Evolutionary conservation across 1,140 invertebrate genomes (phyloP), one percentile per base, ranked within the genome.

Genomic region (Stenopsyche tienmushanensis): DNA sequence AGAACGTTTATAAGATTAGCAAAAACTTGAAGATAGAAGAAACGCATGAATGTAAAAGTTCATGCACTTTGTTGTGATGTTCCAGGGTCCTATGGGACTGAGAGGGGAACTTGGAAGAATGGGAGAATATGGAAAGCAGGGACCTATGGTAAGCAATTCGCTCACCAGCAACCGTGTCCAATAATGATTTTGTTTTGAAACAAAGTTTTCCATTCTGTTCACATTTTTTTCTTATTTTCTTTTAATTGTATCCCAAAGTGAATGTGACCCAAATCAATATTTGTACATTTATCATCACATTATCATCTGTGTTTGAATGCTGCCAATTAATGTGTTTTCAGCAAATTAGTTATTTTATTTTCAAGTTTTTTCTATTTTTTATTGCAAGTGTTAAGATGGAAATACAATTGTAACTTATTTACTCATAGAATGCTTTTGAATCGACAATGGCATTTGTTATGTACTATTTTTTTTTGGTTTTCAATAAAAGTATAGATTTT

Each of bases 1-100:
- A n/a, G n/a, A n/a, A n/a, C n/a, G n/a, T n/a, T n/a, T n/a, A n/a
- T n/a, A n/a, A n/a, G n/a, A n/a, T n/a, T n/a, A n/a, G n/a, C n/a
- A n/a, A n/a, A n/a, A n/a, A n/a, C n/a, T n/a, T n/a, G n/a, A 34
- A 13, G 29, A 34, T 34, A 13, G 20, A 26, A 13, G 25, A 45
- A 39, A 53, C 58, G 68, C 68, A 64, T 70, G 64, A 25, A 65
- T 60, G 20, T 53, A 39, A 52, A 18, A 62, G 62, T 67, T 66
- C 62, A 62, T 70, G 68, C 69, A 62, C 47, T 64, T 44, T 65
- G 23, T 66, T 70, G 57, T 68, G 59, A 57, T 67, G 42, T 71
- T 70, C 44, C 75, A 93, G 91, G 92, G 93, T 74, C 92, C 93
- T 29, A 93, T 94, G 86, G 92, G 92, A 73, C 82, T 94, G 71